Evolutionary conservation across 2,888 invertebrate species (phyloP), one percentile per base, ranked within the genome.

Genomic region (Apodemia duryi): DNA sequence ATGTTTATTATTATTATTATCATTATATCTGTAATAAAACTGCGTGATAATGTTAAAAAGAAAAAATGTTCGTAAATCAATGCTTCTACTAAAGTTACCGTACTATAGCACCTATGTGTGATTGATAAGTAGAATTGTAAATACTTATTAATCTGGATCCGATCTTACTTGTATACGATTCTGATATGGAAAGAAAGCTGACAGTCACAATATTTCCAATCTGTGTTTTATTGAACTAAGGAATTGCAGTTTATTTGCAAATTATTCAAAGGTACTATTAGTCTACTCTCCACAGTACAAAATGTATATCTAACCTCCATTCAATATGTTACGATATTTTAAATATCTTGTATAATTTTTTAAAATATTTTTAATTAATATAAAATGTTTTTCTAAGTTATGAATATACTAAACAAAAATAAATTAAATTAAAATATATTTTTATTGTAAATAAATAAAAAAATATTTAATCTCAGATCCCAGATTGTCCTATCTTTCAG

Each of bases 211-310:
- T 32, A 6, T 60, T 60, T 60, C 35, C 60, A 32, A 60, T 60
- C 60, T n/a, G 57, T 57, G 7, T n/a, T 35, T 60, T 32, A 35
- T 60, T 32, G 60, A 60, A 60, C 32, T 60, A 60, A 35, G 60
- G 60, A 60, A 60, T 60, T 60, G 60, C 60, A 32, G 35, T 60
- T 29, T 60, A 60, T 32, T 60, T 32, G 60, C 35, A 60, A 35
- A 60, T 60, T 54, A 21, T 57, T 60, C 7, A 60, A 13, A 35
- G 6, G n/a, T 28, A 60, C 13, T 57, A 57, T 57, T 35, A 35
- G n/a, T n/a, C 2, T 32, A 57, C 57, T 32, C 57, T 57, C 57
- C 57, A 57, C 57, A 32, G 57, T 57, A 57, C 28, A 57, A 57
- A 57, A 57, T 57, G 57, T 57, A 11, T 57, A 7, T 57, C 32